Evolutionary conservation across 2,888 invertebrate genomes (phyloP).

Genomic region (Drosophila fungiperda): DNA sequence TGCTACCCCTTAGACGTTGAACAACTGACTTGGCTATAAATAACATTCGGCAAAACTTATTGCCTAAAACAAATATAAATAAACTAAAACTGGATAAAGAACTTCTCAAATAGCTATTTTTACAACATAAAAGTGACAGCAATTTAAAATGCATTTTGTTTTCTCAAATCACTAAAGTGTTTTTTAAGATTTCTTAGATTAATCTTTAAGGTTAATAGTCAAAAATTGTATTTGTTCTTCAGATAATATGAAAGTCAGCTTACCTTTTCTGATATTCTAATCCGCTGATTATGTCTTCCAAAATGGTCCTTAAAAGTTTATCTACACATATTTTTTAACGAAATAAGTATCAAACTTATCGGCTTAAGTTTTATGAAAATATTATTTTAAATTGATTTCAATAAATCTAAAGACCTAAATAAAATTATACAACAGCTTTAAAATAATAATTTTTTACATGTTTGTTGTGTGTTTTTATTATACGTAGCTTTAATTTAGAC

Average conservation of each 20-base stretch:
- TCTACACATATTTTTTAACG: no score
- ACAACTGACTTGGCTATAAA: background rate
- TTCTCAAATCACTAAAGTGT: background rate
- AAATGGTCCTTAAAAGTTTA: no score
- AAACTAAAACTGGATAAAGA: background rate
- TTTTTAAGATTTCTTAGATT: no score
- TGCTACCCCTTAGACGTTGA: background rate
- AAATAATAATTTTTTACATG: conserved; percentile 28
- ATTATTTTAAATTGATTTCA: background rate
- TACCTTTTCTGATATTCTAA: background rate
- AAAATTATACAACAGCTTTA: background rate
- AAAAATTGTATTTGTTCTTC: background rate
- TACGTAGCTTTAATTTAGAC: conserved; percentile 77
- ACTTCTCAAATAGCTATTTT: background rate
- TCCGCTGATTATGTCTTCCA: background rate
- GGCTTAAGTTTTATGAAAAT: no score
- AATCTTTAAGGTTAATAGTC: background rate
- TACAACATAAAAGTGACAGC: background rate
- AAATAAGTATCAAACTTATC: background rate
- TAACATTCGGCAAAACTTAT: conserved; percentile 6
- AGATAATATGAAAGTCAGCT: background rate
- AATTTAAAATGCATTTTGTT: background rate
- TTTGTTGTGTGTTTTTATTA: conserved; percentile 67
- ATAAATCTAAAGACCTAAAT: background rate
- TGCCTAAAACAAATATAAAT: background rate